Base-by-base conservation (phyloP, 2,888 invertebrate genomes). In the Dynastes grantii region DNA sequence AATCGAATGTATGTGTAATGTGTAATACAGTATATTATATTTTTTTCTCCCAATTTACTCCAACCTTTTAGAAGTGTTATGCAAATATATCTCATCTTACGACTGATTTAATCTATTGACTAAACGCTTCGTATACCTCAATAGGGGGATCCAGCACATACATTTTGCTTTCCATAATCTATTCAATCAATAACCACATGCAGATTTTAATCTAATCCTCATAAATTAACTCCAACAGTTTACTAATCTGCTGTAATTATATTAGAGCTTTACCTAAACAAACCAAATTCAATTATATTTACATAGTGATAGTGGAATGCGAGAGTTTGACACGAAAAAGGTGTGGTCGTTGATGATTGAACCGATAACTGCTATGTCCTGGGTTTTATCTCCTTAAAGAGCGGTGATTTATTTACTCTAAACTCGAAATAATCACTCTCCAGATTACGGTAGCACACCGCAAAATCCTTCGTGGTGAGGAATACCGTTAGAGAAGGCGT, bases 201-300 rank as follows among this genome's bases (percentile, higher is more conserved):
- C 22, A 55, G n/a, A 55, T 55, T 13, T 55, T 32, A 63, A 63
- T 63, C 32, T 63, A 63, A 32, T 29, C 29, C 32, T 13, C 63
- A 32, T 29, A 63, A 63, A 27, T 29, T 29, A 63, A 63, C 13
- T 63, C 27, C 63, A 63, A 63, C 27, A 63, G 29, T 13, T 63
- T 32, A 63, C 13, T 32, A 63, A 63, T 29, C 32, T 13, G 27
- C 11, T 13, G 29, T 32, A 63, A 32, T 32, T 27, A 65, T 65
- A 40, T 65, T 40, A n/a, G 16, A 16, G 40, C 40, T n/a, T 63
- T 37, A 27, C 45, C 13, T 61, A 61, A 75, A 45, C 58, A 75
- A 45, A 45, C 45, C 16, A 63, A 75, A 61, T 75, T 75, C 61
- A 75, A 75, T 75, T 75, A 61, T 75, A 75, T 75, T 75, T 75